Percentiles rank a stretch among this genome's conserved stretches.
Evolutionary conservation across 2,113 vertebrate species (phyloP).

Genomic region (Pyxicephalus adspersus): DNA sequence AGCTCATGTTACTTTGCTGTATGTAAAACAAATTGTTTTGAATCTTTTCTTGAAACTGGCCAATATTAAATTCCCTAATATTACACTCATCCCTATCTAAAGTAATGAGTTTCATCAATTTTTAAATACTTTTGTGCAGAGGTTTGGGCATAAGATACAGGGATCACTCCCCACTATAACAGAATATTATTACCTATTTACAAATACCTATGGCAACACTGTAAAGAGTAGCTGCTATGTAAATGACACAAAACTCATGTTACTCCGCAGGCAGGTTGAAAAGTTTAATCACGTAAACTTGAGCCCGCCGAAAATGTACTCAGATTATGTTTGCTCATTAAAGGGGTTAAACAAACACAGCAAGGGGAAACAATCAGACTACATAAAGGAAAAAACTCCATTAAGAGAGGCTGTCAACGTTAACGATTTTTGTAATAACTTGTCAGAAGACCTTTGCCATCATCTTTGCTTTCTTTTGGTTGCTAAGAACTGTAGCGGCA

Average conservation of each 20-base stretch:
- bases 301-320: neutral
- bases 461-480: neutral
- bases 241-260: slow-evolving; percentile 3
- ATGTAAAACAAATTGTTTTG: too few relatives aligned
- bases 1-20: too few relatives aligned
- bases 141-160: too few relatives aligned
- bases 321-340: neutral
- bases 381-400: neutral
- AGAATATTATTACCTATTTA: too few relatives aligned
- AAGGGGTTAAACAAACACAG: neutral
- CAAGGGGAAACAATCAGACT: neutral
- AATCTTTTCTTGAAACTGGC: too few relatives aligned
- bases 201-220: neutral
- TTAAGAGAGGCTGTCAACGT: neutral
- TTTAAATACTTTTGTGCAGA: too few relatives aligned
- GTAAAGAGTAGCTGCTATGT: slow-evolving; percentile 18
- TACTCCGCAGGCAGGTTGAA: neutral
- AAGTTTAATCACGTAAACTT: neutral
- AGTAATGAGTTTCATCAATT: too few relatives aligned
- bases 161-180: too few relatives aligned
- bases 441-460: slow-evolving; percentile 2
- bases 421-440: slow-evolving; percentile 13
- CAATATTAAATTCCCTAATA: too few relatives aligned
- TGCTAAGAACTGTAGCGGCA: slow-evolving; percentile 14
- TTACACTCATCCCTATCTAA: too few relatives aligned